phyloP scores from a whole-genome alignment of 2,113 vertebrate species.

The Tapirus terrestris region DNA sequence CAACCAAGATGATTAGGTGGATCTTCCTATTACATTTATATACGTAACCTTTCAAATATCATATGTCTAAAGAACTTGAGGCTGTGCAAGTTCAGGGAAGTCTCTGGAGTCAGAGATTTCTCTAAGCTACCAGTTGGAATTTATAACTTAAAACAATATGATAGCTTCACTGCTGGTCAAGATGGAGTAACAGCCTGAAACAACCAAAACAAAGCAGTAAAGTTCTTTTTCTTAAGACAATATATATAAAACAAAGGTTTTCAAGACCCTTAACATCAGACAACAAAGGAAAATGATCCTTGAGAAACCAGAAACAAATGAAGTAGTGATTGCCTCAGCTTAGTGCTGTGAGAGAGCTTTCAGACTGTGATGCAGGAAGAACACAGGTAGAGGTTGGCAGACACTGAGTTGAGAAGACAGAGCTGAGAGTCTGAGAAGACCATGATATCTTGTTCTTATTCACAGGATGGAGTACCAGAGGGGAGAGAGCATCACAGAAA shows the following conservation, averaged over 20 bases:
- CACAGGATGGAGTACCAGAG: not conserved
- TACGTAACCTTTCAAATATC: conserved; percentile 33
- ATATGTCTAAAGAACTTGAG: conserved; percentile 10
- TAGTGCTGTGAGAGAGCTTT: not conserved
- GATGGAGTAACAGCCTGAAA: not conserved
- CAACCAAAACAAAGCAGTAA: not conserved
- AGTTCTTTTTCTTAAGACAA: not conserved
- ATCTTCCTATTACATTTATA: not conserved
- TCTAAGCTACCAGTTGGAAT: not conserved
- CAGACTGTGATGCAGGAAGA: not conserved
- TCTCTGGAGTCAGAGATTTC: not conserved
- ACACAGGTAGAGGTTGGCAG: not conserved
- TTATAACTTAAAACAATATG: not conserved
- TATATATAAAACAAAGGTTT: not conserved
- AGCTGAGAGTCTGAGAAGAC: not conserved
- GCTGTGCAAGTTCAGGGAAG: not conserved
- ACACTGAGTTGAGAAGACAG: not conserved
- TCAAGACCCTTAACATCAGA: not conserved
- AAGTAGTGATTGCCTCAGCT: not conserved
- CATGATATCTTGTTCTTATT: not conserved
- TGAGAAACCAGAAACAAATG: not conserved
- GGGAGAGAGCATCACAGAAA: not conserved
- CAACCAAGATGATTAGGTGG: not conserved
- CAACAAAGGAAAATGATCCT: not conserved
- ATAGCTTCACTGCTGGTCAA: not conserved